A percentile compares a stretch with the other conserved stretches of the same genome.
Evolutionary conservation across 2,797 vertebrate species (phyloP).

Genomic region (Rachycentron canadum): DNA sequence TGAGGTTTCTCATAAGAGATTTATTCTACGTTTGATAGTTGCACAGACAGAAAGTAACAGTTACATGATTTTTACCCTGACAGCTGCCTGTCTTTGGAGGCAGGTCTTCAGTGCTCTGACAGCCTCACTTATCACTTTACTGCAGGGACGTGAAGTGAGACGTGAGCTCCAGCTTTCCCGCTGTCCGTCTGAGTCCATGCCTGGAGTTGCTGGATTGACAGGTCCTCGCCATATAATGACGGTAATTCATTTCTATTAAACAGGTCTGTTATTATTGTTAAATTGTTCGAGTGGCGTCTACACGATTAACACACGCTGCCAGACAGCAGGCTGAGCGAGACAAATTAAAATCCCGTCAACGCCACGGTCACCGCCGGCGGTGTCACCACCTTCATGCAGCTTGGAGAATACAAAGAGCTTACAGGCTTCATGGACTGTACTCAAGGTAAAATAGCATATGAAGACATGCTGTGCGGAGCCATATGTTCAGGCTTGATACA

Average conservation of each 20-base stretch:
- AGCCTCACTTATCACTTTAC: conserved; percentile 57
- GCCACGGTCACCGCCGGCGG: conserved; percentile 20
- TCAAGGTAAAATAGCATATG: conserved; percentile 1
- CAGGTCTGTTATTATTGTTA: conserved; percentile 77
- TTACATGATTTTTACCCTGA: background rate
- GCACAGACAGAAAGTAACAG: background rate
- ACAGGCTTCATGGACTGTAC: background rate
- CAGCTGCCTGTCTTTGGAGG: conserved; percentile 37
- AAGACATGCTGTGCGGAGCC: background rate
- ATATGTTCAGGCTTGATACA: background rate
- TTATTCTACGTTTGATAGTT: background rate
- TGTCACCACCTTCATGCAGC: conserved; percentile 28
- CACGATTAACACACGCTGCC: conserved; percentile 69
- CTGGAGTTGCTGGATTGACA: conserved; percentile 70
- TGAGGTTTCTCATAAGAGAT: background rate
- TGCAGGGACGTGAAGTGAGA: conserved; percentile 38
- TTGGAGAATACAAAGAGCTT: conserved; percentile 28
- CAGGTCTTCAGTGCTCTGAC: conserved; percentile 28
- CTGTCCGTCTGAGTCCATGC: conserved; percentile 33
- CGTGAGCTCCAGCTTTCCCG: conserved; percentile 24
- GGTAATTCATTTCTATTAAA: conserved; percentile 82
- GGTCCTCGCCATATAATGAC: conserved; percentile 68
- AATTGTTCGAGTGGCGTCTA: conserved; percentile 70
- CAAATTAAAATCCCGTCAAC: conserved; percentile 72
- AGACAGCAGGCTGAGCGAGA: conserved; percentile 60